These are phyloP conservation scores for Palloptera scutellata DNA, from an alignment of 2,888 invertebrate species.

Conservation along the genomic window DNA sequence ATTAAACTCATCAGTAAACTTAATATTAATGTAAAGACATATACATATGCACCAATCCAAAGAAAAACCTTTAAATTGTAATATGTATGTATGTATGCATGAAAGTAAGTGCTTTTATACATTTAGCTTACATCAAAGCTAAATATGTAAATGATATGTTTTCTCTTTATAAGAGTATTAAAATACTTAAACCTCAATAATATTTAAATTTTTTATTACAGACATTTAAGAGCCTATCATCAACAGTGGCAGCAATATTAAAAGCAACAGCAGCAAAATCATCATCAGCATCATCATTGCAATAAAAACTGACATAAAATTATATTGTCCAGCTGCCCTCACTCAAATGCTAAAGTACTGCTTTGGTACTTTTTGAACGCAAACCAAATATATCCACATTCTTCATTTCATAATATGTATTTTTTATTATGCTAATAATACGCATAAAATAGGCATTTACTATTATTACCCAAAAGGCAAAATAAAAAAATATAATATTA, in stretches of 20 bases:
- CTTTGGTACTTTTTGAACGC: slow-evolving; percentile 18
- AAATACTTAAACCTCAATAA: not conserved
- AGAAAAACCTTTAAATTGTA: too few species aligned
- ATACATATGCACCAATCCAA: too few species aligned
- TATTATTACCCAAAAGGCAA: slow-evolving; percentile 39
- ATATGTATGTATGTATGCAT: too few species aligned
- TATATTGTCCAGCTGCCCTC: slow-evolving; percentile 48
- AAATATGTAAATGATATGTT: too few species aligned
- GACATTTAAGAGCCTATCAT: slow-evolving; percentile 27
- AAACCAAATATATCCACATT: not conserved
- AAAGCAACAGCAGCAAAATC: slow-evolving; percentile 18
- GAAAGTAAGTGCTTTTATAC: too few species aligned
- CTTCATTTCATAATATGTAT: slow-evolving; percentile 31
- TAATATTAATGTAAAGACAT: too few species aligned
- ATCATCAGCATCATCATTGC: slow-evolving; percentile 25
- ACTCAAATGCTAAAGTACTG: slow-evolving; percentile 4
- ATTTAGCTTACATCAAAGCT: too few species aligned
- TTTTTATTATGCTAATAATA: slow-evolving; percentile 63
- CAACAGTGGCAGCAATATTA: slow-evolving; percentile 26
- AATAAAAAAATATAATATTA: slow-evolving; percentile 30
- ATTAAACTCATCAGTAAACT: too few species aligned
- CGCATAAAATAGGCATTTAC: slow-evolving; percentile 52
- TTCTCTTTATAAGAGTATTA: not conserved
- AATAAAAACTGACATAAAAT: slow-evolving; percentile 49
- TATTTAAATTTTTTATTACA: slow-evolving; percentile 17